Conservation (phyloP, 53 echinoderm and acorn worm genomes). For the Pentamera pediparva region DNA sequence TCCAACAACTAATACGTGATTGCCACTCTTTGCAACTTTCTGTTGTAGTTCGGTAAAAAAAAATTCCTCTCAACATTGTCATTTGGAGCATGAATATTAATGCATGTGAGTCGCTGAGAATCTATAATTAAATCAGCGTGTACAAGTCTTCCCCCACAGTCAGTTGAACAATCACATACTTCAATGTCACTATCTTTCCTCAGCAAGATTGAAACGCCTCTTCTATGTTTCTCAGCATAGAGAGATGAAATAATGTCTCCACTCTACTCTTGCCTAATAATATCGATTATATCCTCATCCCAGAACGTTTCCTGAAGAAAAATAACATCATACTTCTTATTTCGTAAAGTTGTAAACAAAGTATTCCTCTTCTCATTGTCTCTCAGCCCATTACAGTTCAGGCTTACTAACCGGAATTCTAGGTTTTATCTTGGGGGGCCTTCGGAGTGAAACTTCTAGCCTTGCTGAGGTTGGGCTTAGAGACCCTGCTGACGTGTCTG, state of each 20-base stretch:
- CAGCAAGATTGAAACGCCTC: background rate
- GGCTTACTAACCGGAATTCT: background rate
- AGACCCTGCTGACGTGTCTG: background rate
- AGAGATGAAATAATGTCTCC: background rate
- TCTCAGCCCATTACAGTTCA: background rate
- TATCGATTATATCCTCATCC: background rate
- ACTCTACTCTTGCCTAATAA: background rate
- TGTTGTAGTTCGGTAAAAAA: background rate
- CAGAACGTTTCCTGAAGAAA: background rate
- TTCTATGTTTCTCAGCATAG: background rate
- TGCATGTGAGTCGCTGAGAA: background rate
- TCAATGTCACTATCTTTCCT: background rate
- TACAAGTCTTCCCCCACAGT: background rate
- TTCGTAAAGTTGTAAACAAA: background rate
- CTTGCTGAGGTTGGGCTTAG: background rate
- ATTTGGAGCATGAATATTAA: background rate
- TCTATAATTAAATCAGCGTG: background rate
- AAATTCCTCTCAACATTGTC: background rate
- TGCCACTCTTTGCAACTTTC: background rate
- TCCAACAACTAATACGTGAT: background rate
- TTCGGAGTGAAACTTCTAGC: background rate
- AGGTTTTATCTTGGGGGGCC: background rate
- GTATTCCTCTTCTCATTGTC: background rate
- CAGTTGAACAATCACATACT: background rate
- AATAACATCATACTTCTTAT: background rate